Conservation (phyloP, 2,113 vertebrate genomes). For the Gambusia holbrooki region DNA sequence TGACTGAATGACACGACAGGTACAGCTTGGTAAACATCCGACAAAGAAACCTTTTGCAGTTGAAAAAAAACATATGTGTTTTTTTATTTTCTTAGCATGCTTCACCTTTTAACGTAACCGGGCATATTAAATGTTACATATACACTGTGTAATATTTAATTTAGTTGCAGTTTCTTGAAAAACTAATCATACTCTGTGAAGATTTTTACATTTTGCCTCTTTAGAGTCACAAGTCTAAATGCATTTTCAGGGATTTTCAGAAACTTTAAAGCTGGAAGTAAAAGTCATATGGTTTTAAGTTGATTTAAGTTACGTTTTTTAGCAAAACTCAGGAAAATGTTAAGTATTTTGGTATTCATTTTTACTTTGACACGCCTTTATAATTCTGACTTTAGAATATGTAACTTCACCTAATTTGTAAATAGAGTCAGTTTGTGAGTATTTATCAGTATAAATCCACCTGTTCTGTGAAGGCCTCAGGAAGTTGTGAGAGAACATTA, state of each 20-base stretch:
- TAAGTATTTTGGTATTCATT: neutral
- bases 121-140: neutral
- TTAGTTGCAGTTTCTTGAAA: neutral
- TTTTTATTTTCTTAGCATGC: constrained; percentile 55
- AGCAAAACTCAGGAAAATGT: no score
- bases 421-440: no score
- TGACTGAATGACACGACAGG: constrained; percentile 91
- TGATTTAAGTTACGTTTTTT: no score
- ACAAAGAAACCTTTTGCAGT: constrained; percentile 80
- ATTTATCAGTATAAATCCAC: no score
- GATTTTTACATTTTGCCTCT: neutral
- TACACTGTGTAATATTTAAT: no score
- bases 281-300: no score
- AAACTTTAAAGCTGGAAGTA: no score
- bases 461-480: no score
- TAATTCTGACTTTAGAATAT: neutral
- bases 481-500: no score
- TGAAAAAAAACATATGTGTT: constrained; percentile 42
- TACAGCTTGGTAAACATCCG: constrained; percentile 83
- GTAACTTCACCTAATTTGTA: neutral
- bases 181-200: neutral
- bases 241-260: no score
- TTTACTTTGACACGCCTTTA: neutral
- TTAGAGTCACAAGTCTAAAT: neutral
- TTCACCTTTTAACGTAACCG: neutral